Evolutionary conservation across 2,888 invertebrate genomes (phyloP), one percentile per base, ranked within the genome.

Genomic region (Pristionchus fissidentatus): DNA sequence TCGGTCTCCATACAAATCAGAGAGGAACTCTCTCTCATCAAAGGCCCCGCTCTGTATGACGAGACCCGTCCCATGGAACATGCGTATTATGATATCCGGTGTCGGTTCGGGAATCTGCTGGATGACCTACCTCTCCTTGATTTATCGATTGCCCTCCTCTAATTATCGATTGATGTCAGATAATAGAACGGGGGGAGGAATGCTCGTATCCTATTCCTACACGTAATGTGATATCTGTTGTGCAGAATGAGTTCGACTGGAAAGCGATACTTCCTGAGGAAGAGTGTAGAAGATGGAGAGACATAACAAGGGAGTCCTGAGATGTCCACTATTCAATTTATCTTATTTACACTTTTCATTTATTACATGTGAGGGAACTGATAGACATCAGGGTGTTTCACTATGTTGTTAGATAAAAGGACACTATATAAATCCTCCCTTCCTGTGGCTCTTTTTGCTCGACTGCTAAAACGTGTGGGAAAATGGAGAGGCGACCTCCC

Each of bases 111-210:
- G 62, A 70, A n/a, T 38, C 10, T 70, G 62, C 41, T 41, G 66
- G 38, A 26, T 70, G 70, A 41, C 26, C 66, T 66, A 32, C n/a
- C 41, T n/a, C n/a, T n/a, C n/a, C n/a, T n/a, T n/a, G n/a, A n/a
- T n/a, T n/a, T n/a, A n/a, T n/a, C n/a, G n/a, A n/a, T n/a, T n/a
- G n/a, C n/a, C n/a, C n/a, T n/a, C n/a, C n/a, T n/a, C n/a, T n/a
- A n/a, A n/a, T n/a, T 43, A 70, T 70, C 70, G 70, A 70, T 70
- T 26, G 70, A 70, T n/a, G n/a, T n/a, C n/a, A n/a, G n/a, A n/a
- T n/a, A n/a, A n/a, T n/a, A n/a, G n/a, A n/a, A n/a, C 15, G n/a
- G 70, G 26, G 55, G 22, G 41, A 70, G 13, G 70, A 70, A 7
- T 10, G 10, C n/a, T 8, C 41, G n/a, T 38, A 38, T 38, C 55